phyloP scores from a whole-genome alignment of 2,113 vertebrate species.

The Pristiophorus japonicus region DNA sequence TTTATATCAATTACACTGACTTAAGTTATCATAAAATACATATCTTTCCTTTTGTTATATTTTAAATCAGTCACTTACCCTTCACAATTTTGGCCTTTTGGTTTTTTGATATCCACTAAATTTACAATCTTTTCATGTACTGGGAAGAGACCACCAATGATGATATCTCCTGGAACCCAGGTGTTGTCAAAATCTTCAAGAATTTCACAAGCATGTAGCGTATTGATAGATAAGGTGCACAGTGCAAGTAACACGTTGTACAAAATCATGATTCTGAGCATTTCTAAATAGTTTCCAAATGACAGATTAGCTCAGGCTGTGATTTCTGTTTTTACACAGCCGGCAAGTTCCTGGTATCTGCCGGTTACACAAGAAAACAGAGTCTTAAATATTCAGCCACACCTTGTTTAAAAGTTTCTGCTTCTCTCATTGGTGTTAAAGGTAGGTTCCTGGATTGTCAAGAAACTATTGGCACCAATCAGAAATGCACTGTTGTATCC shows the following conservation, averaged over 20 bases:
- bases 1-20: neutral
- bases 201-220: neutral
- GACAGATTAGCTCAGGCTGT: neutral
- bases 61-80: slow-evolving; percentile 31
- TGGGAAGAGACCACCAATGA: slow-evolving; percentile 54
- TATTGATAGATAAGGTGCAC: neutral
- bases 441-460: neutral
- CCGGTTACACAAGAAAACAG: neutral
- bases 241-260: neutral
- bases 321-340: no score
- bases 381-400: slow-evolving; percentile 4
- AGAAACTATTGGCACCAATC: neutral
- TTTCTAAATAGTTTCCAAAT: neutral
- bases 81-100: neutral
- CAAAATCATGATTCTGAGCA: neutral
- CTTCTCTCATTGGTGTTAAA: neutral
- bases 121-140: slow-evolving; percentile 44
- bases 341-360: neutral
- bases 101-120: neutral
- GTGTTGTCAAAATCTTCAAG: neutral
- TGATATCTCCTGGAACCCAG: slow-evolving; percentile 47
- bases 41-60: neutral
- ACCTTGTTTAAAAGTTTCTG: neutral
- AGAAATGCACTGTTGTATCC: neutral
- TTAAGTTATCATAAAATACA: no score